Conservation (phyloP, 2,113 vertebrate genomes). For the Natator depressus region DNA sequence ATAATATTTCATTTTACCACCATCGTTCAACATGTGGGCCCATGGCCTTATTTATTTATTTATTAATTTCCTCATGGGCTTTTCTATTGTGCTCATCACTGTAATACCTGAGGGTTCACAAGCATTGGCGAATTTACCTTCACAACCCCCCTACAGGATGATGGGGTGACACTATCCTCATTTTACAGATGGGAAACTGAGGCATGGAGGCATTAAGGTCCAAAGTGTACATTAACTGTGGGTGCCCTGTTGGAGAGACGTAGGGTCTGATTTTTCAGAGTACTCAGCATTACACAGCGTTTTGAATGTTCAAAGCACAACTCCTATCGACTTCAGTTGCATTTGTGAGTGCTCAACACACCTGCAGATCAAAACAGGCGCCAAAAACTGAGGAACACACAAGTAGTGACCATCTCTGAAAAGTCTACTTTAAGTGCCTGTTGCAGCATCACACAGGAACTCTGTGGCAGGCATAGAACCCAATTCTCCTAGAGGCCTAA, state of each 20-base stretch:
- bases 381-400: neutral
- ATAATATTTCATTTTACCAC: neutral
- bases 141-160: neutral
- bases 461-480: neutral
- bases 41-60: neutral
- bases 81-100: neutral
- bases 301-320: neutral
- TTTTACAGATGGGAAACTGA: neutral
- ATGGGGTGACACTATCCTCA: neutral
- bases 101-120: neutral
- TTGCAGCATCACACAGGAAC: neutral
- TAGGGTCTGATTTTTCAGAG: neutral
- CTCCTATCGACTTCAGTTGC: neutral
- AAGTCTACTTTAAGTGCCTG: neutral
- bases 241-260: neutral
- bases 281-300: neutral
- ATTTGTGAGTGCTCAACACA: neutral
- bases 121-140: neutral
- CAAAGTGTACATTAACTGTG: neutral
- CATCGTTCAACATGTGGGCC: neutral
- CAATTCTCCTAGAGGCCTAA: neutral
- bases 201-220: neutral
- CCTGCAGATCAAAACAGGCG: neutral
- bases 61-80: neutral
- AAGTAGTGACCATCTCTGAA: neutral